Conservation (phyloP, 37 sponge, comb jelly and placozoan genomes). For the Hormiphora californensis region DNA sequence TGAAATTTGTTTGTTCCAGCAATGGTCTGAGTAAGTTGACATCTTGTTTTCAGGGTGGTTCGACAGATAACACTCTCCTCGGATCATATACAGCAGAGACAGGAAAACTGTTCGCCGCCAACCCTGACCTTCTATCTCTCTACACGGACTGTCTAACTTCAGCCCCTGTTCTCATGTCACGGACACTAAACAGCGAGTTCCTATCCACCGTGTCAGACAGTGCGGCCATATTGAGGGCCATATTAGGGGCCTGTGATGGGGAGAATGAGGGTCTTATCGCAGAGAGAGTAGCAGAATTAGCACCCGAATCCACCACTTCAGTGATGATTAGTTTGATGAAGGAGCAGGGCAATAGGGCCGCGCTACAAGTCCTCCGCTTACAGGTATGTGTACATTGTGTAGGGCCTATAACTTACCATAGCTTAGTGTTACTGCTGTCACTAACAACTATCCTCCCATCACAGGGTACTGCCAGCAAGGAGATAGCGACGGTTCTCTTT, state of each 20-base stretch:
- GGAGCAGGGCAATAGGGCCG: background rate
- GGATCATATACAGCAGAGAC: background rate
- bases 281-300: slow-evolving; percentile 4
- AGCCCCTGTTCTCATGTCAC: background rate
- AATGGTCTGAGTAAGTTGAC: no score
- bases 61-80: background rate
- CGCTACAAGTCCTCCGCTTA: slow-evolving; percentile 1
- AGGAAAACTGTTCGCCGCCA: background rate
- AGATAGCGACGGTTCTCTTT: slow-evolving; percentile 11
- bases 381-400: background rate
- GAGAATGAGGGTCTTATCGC: slow-evolving; percentile 20
- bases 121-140: background rate
- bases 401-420: background rate
- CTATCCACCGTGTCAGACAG: background rate
- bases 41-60: slow-evolving; percentile 18
- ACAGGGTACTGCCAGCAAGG: slow-evolving; percentile 2
- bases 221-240: background rate
- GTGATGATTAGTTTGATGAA: background rate
- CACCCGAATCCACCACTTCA: background rate
- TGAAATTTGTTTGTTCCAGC: no score
- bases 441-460: background rate
- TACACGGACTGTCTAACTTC: background rate
- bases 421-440: background rate
- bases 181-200: slow-evolving; percentile 13
- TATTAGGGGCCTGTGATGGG: slow-evolving; percentile 1